Evolutionary conservation across 2,113 vertebrate genomes (phyloP).

Genomic region (Meles meles): DNA sequence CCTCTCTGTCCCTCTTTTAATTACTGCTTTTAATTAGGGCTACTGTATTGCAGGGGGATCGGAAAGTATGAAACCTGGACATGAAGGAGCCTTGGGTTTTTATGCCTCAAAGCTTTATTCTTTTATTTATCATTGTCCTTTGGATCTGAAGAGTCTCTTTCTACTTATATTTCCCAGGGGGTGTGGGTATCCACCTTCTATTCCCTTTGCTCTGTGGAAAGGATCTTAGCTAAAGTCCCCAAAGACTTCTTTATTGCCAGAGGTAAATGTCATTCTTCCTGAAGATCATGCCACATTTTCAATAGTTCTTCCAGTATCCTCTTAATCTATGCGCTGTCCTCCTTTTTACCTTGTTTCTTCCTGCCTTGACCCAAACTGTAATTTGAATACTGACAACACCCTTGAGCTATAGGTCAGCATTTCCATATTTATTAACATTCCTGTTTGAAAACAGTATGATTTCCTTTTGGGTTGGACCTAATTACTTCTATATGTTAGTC

Average conservation of each 20-base stretch:
- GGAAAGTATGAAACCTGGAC: neutral
- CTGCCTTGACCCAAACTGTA: neutral
- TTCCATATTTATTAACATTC: conserved; percentile 23
- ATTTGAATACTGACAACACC: neutral
- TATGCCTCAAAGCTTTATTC: neutral
- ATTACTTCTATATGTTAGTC: neutral
- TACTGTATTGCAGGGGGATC: neutral
- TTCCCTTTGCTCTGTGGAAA: neutral
- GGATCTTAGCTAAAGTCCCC: neutral
- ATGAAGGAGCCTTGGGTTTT: neutral
- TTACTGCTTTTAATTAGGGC: neutral
- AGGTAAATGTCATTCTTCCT: conserved; percentile 11
- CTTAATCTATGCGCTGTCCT: neutral
- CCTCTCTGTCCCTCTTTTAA: neutral
- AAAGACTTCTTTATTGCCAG: neutral
- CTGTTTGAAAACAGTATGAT: neutral
- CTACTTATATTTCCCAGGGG: neutral
- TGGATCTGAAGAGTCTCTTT: conserved; percentile 2
- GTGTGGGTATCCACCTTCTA: neutral
- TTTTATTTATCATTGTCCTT: conserved; percentile 42
- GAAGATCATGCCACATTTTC: neutral
- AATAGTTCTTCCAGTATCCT: neutral
- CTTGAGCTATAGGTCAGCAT: conserved; percentile 20
- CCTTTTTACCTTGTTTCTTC: neutral
- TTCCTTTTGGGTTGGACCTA: neutral